Evolutionary conservation across 2,113 vertebrate genomes (phyloP).

Genomic region (Sinocyclocheilus grahami): DNA sequence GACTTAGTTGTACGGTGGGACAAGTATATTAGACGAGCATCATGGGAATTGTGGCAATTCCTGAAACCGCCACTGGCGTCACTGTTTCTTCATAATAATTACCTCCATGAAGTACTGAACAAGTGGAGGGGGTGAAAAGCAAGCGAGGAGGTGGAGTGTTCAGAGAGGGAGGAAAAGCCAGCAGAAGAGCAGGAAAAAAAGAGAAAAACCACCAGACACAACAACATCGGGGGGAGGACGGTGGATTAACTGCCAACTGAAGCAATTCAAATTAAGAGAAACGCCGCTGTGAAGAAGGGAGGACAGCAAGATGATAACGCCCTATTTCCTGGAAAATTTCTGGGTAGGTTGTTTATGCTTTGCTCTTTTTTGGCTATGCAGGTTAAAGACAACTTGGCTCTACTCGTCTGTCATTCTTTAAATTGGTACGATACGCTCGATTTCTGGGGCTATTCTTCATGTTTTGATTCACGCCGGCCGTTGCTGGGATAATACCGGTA

Average conservation of each 20-base stretch:
- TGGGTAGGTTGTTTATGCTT: conserved; percentile 81
- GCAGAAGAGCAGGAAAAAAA: conserved; percentile 63
- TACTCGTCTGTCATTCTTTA: conserved; percentile 4
- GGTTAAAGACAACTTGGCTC: conserved; percentile 36
- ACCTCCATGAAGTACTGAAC: conserved; percentile 1
- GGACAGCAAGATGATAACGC: conserved; percentile 83
- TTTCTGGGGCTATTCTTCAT: conserved; percentile 33
- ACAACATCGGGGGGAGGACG: conserved; percentile 70
- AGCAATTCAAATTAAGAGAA: conserved; percentile 56
- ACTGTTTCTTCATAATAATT: conserved; percentile 60
- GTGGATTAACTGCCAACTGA: conserved; percentile 66
- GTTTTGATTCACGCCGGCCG: not conserved
- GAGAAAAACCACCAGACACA: conserved; percentile 68
- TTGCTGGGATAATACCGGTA: conserved; percentile 15
- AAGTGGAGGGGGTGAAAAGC: conserved; percentile 43
- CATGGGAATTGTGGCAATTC: not conserved
- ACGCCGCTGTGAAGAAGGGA: conserved; percentile 60
- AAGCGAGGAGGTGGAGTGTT: conserved; percentile 74
- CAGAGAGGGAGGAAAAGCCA: conserved; percentile 53
- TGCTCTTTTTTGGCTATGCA: conserved; percentile 58
- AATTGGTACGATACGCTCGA: not conserved
- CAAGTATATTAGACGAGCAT: not conserved
- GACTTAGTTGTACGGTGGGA: not conserved
- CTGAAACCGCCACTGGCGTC: conserved; percentile 57
- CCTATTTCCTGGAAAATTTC: conserved; percentile 91